Percentiles rank a stretch among this genome's conserved stretches.
These are phyloP conservation scores for Balanococcus diminutus DNA, from an alignment of 2,888 invertebrate species.

Conservation along the genomic window DNA sequence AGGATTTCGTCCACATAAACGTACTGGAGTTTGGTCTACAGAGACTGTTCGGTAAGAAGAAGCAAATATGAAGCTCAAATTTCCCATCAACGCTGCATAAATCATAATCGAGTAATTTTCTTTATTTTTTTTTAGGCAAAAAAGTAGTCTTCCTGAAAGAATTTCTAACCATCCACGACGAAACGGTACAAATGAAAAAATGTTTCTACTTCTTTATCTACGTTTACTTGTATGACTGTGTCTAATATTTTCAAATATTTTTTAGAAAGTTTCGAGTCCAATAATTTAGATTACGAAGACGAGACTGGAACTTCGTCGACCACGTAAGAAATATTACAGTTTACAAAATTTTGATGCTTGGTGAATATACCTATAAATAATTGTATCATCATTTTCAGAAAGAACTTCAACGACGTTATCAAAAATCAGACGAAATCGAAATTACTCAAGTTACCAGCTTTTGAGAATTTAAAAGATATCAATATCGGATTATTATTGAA, in stretches of 20 bases:
- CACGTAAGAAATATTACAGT: neutral
- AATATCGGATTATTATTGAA: neutral
- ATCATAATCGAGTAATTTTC: too few relatives aligned
- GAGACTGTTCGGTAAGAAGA: neutral
- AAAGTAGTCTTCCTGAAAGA: neutral
- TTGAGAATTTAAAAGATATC: neutral
- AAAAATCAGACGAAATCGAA: neutral
- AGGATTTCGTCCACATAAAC: neutral
- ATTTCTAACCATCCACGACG: neutral
- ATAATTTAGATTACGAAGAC: neutral
- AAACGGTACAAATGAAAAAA: too few relatives aligned
- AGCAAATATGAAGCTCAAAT: neutral
- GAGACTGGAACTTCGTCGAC: neutral
- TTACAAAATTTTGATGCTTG: neutral
- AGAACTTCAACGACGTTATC: neutral
- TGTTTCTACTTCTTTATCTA: too few relatives aligned
- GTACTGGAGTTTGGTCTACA: conserved; percentile 11
- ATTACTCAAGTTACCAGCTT: neutral
- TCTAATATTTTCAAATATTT: too few relatives aligned
- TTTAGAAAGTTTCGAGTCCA: neutral
- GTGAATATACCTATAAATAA: neutral
- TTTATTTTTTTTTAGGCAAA: neutral
- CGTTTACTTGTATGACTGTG: too few relatives aligned
- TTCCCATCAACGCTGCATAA: neutral
- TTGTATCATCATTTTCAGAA: neutral